Conservation (phyloP, 2,797 vertebrate genomes). For the Synanceia verrucosa region DNA sequence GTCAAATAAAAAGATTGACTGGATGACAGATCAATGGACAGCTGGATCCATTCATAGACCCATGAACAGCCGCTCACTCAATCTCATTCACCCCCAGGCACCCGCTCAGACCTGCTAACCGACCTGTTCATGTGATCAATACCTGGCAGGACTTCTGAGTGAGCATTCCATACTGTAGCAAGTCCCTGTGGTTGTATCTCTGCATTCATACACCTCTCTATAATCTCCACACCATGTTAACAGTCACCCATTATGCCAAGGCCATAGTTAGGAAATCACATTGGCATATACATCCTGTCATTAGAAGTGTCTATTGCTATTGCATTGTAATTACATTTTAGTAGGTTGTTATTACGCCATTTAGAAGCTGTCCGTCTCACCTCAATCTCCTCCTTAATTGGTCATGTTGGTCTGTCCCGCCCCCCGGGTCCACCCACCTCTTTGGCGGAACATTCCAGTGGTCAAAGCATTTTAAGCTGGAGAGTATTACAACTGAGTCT, state of each 20-base stretch:
- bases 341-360: slow-evolving; percentile 81
- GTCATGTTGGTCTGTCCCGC: slow-evolving; percentile 78
- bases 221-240: slow-evolving; percentile 82
- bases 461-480: slow-evolving; percentile 76
- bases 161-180: slow-evolving; percentile 61
- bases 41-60: neutral
- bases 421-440: slow-evolving; percentile 69
- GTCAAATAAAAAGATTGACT: neutral
- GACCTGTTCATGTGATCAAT: slow-evolving; percentile 48
- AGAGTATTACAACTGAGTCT: slow-evolving; percentile 75
- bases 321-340: slow-evolving; percentile 83
- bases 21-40: neutral
- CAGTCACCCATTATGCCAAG: slow-evolving; percentile 76
- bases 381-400: slow-evolving; percentile 86
- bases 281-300: slow-evolving; percentile 80
- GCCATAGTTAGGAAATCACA: slow-evolving; percentile 80
- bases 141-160: slow-evolving; percentile 35
- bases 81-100: neutral
- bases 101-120: neutral
- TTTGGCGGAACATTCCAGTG: slow-evolving; percentile 80
- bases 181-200: slow-evolving; percentile 69
- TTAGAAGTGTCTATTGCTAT: slow-evolving; percentile 83
- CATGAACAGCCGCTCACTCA: no score
- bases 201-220: slow-evolving; percentile 80
- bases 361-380: slow-evolving; percentile 80